Conservation (phyloP, 1,140 invertebrate genomes). For the Archivesica marissinica region DNA sequence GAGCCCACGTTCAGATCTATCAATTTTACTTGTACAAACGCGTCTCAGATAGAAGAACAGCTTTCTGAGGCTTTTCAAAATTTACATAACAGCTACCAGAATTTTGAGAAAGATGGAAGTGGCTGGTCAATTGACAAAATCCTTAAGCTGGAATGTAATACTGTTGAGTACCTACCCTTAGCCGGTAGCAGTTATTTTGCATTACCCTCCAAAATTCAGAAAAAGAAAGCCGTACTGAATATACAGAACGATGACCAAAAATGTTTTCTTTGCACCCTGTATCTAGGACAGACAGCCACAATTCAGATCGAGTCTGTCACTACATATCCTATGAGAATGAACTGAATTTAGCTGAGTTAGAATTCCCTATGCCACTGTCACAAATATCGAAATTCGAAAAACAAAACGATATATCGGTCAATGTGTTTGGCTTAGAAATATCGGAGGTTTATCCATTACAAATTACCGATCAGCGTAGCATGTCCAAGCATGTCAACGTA, state of each 20-base stretch:
- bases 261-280: slow-evolving; percentile 41
- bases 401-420: slow-evolving; percentile 49
- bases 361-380: slow-evolving; percentile 20
- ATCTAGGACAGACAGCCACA: background rate
- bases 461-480: slow-evolving; percentile 2
- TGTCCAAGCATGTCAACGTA: slow-evolving; percentile 20
- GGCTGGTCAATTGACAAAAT: slow-evolving; percentile 52
- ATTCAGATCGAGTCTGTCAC: no score
- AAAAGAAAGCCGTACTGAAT: slow-evolving; percentile 50
- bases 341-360: background rate
- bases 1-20: slow-evolving; percentile 37
- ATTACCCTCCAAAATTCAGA: slow-evolving; percentile 11
- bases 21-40: slow-evolving; percentile 29
- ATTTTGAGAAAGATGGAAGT: slow-evolving; percentile 54
- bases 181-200: slow-evolving; percentile 45
- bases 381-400: slow-evolving; percentile 32
- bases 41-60: slow-evolving; percentile 24
- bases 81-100: slow-evolving; percentile 40
- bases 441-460: slow-evolving; percentile 27
- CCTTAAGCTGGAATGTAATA: slow-evolving; percentile 34
- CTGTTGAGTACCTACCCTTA: slow-evolving; percentile 32
- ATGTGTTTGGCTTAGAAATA: slow-evolving; percentile 46
- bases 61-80: slow-evolving; percentile 42
- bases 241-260: slow-evolving; percentile 41
- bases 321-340: slow-evolving; percentile 37